A percentile compares a stretch with the other conserved stretches of the same genome.
Conservation (phyloP, 2,797 vertebrate genomes). For the Ptychobarbus kaznakovi region DNA sequence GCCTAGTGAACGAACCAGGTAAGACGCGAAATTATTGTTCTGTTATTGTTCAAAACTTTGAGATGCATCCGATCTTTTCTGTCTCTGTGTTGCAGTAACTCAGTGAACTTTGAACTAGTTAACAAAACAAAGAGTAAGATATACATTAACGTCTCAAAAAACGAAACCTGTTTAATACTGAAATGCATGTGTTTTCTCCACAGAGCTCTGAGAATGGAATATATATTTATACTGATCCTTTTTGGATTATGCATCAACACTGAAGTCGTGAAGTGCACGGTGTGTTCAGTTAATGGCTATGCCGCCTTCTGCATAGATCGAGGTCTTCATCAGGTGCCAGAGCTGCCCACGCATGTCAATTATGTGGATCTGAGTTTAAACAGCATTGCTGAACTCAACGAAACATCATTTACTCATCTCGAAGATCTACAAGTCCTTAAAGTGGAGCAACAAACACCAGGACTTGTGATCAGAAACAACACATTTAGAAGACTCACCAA, state of each 20-base stretch:
- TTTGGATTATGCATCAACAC: conserved; percentile 57
- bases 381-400: conserved; percentile 76
- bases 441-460: conserved; percentile 72
- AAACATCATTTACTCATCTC: conserved; percentile 75
- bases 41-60: background rate
- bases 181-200: conserved; percentile 38
- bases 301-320: conserved; percentile 62
- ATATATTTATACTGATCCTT: conserved; percentile 58
- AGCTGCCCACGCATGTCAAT: conserved; percentile 73
- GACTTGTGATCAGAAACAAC: conserved; percentile 76
- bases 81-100: no score
- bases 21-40: background rate
- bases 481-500: conserved; percentile 81
- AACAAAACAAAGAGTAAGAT: background rate
- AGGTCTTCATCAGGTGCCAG: conserved; percentile 75
- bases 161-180: background rate
- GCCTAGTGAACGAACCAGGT: background rate
- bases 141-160: background rate
- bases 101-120: background rate
- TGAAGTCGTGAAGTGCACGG: conserved; percentile 58
- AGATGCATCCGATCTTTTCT: no score
- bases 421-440: conserved; percentile 71
- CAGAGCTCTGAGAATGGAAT: conserved; percentile 63
- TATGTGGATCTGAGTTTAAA: conserved; percentile 78
- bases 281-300: conserved; percentile 66